These are phyloP conservation scores for Campoletis raptor DNA, from an alignment of 2,888 invertebrate genomes.

Conservation along the genomic window DNA sequence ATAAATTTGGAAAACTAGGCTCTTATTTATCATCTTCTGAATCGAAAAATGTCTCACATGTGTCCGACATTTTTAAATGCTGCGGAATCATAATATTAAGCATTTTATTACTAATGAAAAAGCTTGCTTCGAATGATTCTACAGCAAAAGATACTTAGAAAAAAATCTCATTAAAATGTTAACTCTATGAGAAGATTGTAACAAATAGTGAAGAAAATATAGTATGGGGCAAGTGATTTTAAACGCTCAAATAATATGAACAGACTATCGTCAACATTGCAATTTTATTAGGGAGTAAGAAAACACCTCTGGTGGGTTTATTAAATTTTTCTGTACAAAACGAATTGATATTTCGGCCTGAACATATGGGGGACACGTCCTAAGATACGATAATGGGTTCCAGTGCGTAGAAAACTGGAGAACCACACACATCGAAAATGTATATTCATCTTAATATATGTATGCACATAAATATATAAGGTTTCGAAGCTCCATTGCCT, in stretches of 20 bases:
- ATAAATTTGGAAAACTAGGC: constrained; percentile 17
- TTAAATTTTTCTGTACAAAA: background rate
- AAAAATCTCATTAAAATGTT: background rate
- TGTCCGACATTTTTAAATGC: background rate
- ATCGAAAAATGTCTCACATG: background rate
- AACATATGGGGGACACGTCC: background rate
- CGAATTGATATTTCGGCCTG: constrained; percentile 8
- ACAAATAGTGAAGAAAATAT: background rate
- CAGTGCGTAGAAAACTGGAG: background rate
- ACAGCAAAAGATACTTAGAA: background rate
- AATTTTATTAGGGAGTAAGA: background rate
- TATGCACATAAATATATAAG: background rate
- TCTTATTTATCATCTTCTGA: background rate
- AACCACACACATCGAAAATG: constrained; percentile 18
- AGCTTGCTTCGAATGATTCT: background rate
- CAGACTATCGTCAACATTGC: background rate
- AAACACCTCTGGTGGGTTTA: background rate
- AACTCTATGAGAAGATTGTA: background rate
- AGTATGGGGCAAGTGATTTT: background rate
- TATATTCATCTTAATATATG: constrained; percentile 3
- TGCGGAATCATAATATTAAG: background rate
- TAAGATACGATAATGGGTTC: background rate
- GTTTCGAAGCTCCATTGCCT: background rate
- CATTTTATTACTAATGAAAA: background rate
- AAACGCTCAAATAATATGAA: background rate